A percentile compares a stretch with the other conserved stretches of the same genome.
Evolutionary conservation across 1,140 invertebrate species (phyloP).

Genomic region (Drosophila ficusphila): DNA sequence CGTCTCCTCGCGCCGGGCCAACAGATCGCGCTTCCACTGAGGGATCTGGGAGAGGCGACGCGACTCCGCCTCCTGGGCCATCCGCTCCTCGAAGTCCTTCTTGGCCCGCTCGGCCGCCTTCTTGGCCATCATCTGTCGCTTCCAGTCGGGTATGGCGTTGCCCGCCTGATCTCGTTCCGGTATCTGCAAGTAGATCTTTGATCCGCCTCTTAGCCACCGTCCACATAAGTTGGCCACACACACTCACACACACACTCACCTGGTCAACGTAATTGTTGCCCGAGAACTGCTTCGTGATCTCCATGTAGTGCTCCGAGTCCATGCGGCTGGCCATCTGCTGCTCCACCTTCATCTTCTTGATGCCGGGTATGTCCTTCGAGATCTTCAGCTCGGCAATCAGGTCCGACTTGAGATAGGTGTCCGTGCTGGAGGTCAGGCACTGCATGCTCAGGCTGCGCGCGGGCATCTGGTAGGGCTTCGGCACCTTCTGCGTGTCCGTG

Average conservation of each 20-base stretch:
- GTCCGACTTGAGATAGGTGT: conserved; percentile 92
- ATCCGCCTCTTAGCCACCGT: conserved; percentile 9
- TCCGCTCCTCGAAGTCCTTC: conserved; percentile 93
- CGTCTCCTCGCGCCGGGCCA: conserved; percentile 91
- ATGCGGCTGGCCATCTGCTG: conserved; percentile 91
- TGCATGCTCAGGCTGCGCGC: conserved; percentile 90
- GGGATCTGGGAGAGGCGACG: conserved; percentile 94
- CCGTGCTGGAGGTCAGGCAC: conserved; percentile 87
- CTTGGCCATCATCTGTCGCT: conserved; percentile 96
- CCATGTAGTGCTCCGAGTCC: conserved; percentile 92
- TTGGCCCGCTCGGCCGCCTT: conserved; percentile 96
- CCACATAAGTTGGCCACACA: neutral
- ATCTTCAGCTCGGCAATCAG: conserved; percentile 95
- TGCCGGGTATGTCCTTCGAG: conserved; percentile 94
- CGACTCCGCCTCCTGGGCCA: conserved; percentile 93
- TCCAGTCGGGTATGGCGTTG: conserved; percentile 95
- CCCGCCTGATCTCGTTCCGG: conserved; percentile 95
- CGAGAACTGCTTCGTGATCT: conserved; percentile 93
- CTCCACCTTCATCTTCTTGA: conserved; percentile 95
- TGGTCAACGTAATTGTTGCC: conserved; percentile 95
- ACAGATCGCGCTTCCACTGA: conserved; percentile 95
- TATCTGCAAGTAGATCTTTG: conserved; percentile 88
- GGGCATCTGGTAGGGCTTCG: conserved; percentile 92
- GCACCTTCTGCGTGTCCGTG: conserved; percentile 90
- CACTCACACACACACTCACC: too few relatives aligned